Conservation (phyloP, 1,140 invertebrate species). For the Habropoda laboriosa region DNA sequence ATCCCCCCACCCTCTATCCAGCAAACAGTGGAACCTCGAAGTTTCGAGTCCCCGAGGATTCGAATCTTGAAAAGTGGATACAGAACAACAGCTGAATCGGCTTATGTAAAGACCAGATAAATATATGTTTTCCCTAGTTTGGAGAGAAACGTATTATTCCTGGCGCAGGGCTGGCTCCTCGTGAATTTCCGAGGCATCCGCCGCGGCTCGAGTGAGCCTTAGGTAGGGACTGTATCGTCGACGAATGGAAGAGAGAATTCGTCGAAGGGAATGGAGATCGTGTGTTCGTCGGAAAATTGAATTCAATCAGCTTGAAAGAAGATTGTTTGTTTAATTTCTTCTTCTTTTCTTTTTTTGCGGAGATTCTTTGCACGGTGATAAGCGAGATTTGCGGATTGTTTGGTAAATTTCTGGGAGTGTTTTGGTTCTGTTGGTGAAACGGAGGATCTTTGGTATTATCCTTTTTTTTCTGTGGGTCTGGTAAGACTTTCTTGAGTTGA, state of each 20-base stretch:
- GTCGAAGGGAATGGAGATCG: not conserved
- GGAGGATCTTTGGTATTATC: no score
- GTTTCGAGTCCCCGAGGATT: constrained; percentile 14
- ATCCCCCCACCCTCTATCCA: constrained; percentile 17
- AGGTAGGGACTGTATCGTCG: not conserved
- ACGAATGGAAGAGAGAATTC: not conserved
- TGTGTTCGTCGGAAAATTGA: no score
- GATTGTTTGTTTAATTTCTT: no score
- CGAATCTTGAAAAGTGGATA: constrained; percentile 39
- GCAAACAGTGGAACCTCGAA: not conserved
- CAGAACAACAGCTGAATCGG: constrained; percentile 38
- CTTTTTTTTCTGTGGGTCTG: no score
- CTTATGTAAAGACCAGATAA: constrained; percentile 52
- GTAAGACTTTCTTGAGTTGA: no score
- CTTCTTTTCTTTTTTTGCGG: no score
- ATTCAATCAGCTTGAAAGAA: not conserved
- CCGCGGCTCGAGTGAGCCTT: not conserved
- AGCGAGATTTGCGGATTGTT: no score
- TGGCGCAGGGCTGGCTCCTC: not conserved
- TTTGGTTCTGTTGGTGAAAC: no score
- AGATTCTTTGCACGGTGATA: no score
- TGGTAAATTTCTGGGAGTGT: no score
- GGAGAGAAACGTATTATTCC: constrained; percentile 2
- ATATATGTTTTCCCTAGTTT: constrained; percentile 26
- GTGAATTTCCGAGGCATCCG: constrained; percentile 7